Base-by-base conservation (phyloP, 2,888 invertebrate species). In the Achlya flavicornis region DNA sequence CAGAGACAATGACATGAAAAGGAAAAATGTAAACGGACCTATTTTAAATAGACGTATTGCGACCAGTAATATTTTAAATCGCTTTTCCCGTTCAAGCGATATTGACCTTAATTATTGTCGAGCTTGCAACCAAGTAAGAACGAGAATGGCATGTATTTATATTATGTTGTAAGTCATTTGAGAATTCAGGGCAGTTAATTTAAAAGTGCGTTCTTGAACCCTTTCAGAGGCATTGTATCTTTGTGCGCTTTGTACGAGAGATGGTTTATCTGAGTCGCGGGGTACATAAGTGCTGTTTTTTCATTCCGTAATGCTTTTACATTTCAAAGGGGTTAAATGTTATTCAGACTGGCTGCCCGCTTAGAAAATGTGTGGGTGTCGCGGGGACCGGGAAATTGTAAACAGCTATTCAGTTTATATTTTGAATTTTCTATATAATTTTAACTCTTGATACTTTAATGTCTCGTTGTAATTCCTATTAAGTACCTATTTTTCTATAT, bases 141-240 rank as follows among this genome's bases (percentile, higher is more conserved):
- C 71, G 75, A 81, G 65, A 87, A 74, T 90, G n/a, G 84, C 67
- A 63, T 86, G 87, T 12, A 57, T 57, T 63, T 68, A 63, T 57
- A 57, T 16, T 46, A 73, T 64, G 78, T 73, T 77, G 85, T 92
- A 76, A 61, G 85, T 71, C 87, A 72, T 90, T 92, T 69, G 77
- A 66, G 74, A 78, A 79, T 75, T 82, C 72, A 69, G 68, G 74
- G 81, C 77, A 87, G 90, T 93, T 93, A 93, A 93, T 93, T 93
- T 93, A 93, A 93, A 93, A 93, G 92, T 93, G 91, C 92, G 93
- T 92, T 93, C 92, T 93, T 93, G 93, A 93, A 93, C 93, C 93
- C 93, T 93, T 93, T 93, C 93, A 92, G 92, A 92, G 92, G 93
- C 89, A 93, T 93, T 93, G 93, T 93, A 93, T 93, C 93, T 92